Evolutionary conservation across 2,888 invertebrate genomes (phyloP).

Genomic region (Limnephilus marmoratus): DNA sequence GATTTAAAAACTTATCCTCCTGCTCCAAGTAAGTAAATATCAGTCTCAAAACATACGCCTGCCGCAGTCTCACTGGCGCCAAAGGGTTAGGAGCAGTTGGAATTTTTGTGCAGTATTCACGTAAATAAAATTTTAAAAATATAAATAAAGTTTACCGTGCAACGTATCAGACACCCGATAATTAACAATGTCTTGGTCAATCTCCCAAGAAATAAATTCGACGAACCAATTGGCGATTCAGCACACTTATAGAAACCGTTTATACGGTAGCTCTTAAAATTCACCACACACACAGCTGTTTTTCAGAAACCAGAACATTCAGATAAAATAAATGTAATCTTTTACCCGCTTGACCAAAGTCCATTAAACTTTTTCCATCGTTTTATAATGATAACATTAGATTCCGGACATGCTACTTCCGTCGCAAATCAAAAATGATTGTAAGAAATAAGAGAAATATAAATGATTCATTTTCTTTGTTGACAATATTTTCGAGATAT

Average conservation of each 20-base stretch:
- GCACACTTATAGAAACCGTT: background rate
- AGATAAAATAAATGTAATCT: slow-evolving; percentile 21
- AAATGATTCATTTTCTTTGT: background rate
- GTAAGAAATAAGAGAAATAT: background rate
- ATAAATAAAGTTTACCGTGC: background rate
- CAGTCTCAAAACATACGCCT: too few relatives aligned
- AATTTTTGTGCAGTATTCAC: too few relatives aligned
- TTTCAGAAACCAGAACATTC: slow-evolving; percentile 3
- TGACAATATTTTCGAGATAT: slow-evolving; percentile 11
- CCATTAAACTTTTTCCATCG: slow-evolving; percentile 24
- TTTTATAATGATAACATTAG: slow-evolving; percentile 24
- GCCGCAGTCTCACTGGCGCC: too few relatives aligned
- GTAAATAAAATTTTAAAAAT: too few relatives aligned
- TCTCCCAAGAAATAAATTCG: background rate
- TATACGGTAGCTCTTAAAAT: background rate
- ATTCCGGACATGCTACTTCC: slow-evolving; percentile 33
- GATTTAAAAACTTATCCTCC: too few relatives aligned
- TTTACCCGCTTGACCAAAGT: slow-evolving; percentile 19
- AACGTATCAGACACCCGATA: background rate
- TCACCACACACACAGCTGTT: background rate
- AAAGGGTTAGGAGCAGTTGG: too few relatives aligned
- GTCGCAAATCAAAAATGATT: slow-evolving; percentile 18
- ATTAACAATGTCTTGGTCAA: background rate
- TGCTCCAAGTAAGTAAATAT: too few relatives aligned
- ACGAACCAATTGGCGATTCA: background rate